Evolutionary conservation across 92 coral and sea anemone species (phyloP).

Genomic region (Scolanthus callimorphus): DNA sequence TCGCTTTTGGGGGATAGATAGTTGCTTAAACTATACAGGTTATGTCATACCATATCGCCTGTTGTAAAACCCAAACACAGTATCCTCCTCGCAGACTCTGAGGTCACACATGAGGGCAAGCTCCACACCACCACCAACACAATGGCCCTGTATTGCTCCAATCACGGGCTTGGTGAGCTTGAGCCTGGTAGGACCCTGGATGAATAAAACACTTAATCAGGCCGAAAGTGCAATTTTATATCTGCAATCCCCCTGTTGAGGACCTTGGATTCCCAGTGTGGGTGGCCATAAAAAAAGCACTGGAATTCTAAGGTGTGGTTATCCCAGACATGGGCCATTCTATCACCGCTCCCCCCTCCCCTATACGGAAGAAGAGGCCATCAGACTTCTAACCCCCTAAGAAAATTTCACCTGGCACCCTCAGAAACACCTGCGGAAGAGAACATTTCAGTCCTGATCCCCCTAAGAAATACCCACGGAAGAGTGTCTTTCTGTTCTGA

Average conservation of each 20-base stretch:
- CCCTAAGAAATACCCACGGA: too few relatives aligned
- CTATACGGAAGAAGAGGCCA: too few relatives aligned
- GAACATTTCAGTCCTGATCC: too few relatives aligned
- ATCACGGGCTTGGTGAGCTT: conserved; percentile 82
- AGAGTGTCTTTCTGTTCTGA: too few relatives aligned
- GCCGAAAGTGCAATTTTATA: too few relatives aligned
- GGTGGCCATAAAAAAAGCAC: neutral
- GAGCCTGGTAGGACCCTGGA: conserved; percentile 77
- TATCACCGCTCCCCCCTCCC: neutral
- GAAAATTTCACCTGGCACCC: too few relatives aligned
- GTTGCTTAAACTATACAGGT: neutral
- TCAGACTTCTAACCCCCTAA: too few relatives aligned
- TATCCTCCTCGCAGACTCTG: conserved; percentile 73
- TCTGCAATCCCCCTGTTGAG: too few relatives aligned
- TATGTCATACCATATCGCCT: conserved; percentile 93
- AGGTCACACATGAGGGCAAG: conserved; percentile 83
- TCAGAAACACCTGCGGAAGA: too few relatives aligned
- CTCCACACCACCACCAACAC: conserved; percentile 94
- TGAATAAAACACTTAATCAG: neutral
- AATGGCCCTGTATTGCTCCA: conserved; percentile 82
- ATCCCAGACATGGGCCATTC: neutral
- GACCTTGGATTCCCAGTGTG: too few relatives aligned
- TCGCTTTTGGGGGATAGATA: too few relatives aligned
- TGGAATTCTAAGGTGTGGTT: neutral
- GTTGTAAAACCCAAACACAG: conserved; percentile 85